Conservation (phyloP, 2,797 vertebrate genomes). For the Siniperca scherzeri region DNA sequence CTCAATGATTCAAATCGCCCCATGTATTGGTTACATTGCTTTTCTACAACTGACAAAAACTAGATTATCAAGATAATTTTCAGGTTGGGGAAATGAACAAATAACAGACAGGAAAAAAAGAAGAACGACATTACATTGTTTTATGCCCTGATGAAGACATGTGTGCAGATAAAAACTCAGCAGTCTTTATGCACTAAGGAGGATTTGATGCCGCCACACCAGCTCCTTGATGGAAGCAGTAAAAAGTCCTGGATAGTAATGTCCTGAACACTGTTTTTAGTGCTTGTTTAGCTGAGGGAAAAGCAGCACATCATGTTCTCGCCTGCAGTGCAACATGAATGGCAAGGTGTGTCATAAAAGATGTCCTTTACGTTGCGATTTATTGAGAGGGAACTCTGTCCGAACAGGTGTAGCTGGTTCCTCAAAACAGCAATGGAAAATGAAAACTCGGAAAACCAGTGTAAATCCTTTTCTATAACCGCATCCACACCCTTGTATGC, state of each 20-base stretch:
- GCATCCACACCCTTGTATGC: conserved; percentile 57
- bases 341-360: conserved; percentile 36
- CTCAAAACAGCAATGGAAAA: conserved; percentile 49
- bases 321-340: conserved; percentile 30
- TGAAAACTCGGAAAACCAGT: conserved; percentile 51
- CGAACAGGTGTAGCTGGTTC: conserved; percentile 69
- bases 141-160: not conserved
- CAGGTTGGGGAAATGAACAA: not conserved
- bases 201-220: not conserved
- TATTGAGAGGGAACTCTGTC: conserved; percentile 42
- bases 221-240: conserved; percentile 12
- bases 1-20: not conserved
- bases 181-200: conserved; percentile 9
- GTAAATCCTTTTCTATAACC: conserved; percentile 28
- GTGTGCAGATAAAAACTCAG: conserved; percentile 10
- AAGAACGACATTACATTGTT: not conserved
- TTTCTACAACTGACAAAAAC: conserved; percentile 6
- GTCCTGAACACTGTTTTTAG: not conserved
- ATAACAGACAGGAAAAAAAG: not conserved
- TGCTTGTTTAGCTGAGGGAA: not conserved
- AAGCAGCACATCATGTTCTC: not conserved
- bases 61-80: not conserved
- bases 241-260: conserved; percentile 4
- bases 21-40: not conserved
- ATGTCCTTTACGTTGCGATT: conserved; percentile 32